Evolutionary conservation across 2,113 vertebrate species (phyloP), one percentile per base, ranked within the genome.

Genomic region (Psettodes erumei): DNA sequence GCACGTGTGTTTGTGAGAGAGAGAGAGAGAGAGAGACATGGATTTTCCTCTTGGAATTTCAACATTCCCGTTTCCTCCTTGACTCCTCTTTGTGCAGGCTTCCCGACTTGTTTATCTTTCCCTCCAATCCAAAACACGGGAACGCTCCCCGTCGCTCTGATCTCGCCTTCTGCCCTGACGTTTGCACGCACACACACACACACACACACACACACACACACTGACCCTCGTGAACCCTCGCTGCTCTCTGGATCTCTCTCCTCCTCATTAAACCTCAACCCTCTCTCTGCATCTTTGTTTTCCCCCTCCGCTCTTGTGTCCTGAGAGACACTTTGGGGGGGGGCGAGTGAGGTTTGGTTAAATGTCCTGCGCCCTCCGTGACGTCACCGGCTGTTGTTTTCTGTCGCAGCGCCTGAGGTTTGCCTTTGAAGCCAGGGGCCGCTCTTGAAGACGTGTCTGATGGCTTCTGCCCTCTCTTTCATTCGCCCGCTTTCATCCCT

Each of bases 401-500:
- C 62, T 66, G 80, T 83, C 83, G 63, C 77, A 74, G 77, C 7
- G 68, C 79, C 81, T 77, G 88, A 90, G 88, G 88, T 91, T 92
- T 88, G 51, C 48, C 72, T 91, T 90, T 90, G 86, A 90, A 87
- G 86, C 79, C 68, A 58, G 80, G 81, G 75, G 81, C 72, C 75
- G 63, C 81, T 78, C 77, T 80, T 68, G 66, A 91, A 90, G 87
- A 91, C 45, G 58, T 89, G 75, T 87, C 82, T 88, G 85, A 87
- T 88, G 83, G 84, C 77, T 89, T 88, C 86, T 76, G 75, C 71
- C 77, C 81, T 77, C 85, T 77, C 87, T 89, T 82, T 89, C 81
- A 82, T 89, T 91, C 86, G n/a, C 61, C 42, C 23, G 45, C 85
- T 91, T 93, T 91, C 79, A 91, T 91, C 85, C 84, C 77, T 65